These are phyloP conservation scores for Amblyjoppa fuscipennis DNA, from an alignment of 2,888 invertebrate species.

Conservation along the genomic window DNA sequence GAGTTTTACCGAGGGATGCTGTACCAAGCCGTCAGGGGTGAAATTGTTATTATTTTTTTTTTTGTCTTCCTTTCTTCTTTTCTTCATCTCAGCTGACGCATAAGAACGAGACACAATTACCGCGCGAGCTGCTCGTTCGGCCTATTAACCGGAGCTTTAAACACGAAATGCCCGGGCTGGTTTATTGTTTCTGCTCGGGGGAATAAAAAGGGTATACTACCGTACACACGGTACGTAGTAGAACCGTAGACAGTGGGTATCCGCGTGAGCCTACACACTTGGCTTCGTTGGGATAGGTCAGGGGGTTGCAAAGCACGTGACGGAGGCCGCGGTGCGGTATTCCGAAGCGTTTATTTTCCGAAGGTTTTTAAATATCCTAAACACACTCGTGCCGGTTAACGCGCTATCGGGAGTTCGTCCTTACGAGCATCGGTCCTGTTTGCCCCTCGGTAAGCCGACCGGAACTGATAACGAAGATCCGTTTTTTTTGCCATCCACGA, in stretches of 20 bases:
- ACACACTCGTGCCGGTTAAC: constrained; percentile 69
- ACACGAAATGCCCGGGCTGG: constrained; percentile 61
- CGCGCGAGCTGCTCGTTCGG: background rate
- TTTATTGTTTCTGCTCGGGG: constrained; percentile 79
- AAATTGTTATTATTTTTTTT: background rate
- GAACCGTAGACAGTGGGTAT: constrained; percentile 52
- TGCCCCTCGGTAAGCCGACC: background rate
- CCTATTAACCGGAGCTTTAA: constrained; percentile 29
- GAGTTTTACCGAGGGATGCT: background rate
- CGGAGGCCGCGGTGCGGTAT: constrained; percentile 4
- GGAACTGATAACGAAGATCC: background rate
- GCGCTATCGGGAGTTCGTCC: constrained; percentile 50
- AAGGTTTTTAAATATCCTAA: constrained; percentile 78
- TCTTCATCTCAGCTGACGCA: background rate
- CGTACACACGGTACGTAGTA: constrained; percentile 68
- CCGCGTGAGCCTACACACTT: constrained; percentile 55
- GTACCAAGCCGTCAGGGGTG: background rate
- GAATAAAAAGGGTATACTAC: constrained; percentile 68
- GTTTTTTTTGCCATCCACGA: background rate
- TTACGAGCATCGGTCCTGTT: constrained; percentile 42
- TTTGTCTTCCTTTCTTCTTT: background rate
- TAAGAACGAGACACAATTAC: constrained; percentile 26
- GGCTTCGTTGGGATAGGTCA: constrained; percentile 78
- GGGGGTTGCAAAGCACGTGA: constrained; percentile 66
- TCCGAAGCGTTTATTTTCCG: constrained; percentile 77